Evolutionary conservation across 2,797 vertebrate genomes (phyloP), one percentile per base, ranked within the genome.

Genomic region (Mus spretus): DNA sequence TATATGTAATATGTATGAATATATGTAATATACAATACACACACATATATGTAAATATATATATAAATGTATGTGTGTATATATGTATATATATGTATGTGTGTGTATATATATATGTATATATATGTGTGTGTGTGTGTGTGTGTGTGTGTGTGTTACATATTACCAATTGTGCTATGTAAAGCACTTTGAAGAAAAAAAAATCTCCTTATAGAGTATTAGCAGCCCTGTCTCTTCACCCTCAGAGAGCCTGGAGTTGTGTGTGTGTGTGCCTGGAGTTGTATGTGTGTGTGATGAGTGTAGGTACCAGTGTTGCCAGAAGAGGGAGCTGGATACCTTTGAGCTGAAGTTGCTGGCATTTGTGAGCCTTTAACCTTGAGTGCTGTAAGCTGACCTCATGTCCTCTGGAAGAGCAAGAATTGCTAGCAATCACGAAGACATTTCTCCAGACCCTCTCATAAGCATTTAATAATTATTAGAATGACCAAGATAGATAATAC

Each of bases 101-200:
- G 47, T 47, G 47, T 47, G 47, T 47, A 47, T 55, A 55, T 59
- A 59, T 59, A 24, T 61, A 11, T 61, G 31, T 12, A 34, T 40
- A 40, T 2, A 40, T 40, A 40, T 40, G 37, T 40, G 37, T 47
- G 37, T 40, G 37, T 40, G 37, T 40, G 37, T 40, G 37, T 40
- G 37, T 40, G 5, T 40, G 37, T 40, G 37, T 40, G 37, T 40
- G 37, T 40, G 5, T 44, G 31, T 67, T 65, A 34, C 67, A 20
- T 17, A 37, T 93, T 81, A 86, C 55, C 92, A 94, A 89, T 37
- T 82, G 22, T 82, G 10, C 87, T 90, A 13, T 90, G 28, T 26
- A 65, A n/a, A 55, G 50, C 14, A 94, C 53, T 94, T 94, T 90
- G 61, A 26, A 24, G 81, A 19, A 44, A 19, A 44, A 88, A 65